phyloP scores from a whole-genome alignment of 2,797 vertebrate genomes.

The Micropoecilia bifurca region DNA sequence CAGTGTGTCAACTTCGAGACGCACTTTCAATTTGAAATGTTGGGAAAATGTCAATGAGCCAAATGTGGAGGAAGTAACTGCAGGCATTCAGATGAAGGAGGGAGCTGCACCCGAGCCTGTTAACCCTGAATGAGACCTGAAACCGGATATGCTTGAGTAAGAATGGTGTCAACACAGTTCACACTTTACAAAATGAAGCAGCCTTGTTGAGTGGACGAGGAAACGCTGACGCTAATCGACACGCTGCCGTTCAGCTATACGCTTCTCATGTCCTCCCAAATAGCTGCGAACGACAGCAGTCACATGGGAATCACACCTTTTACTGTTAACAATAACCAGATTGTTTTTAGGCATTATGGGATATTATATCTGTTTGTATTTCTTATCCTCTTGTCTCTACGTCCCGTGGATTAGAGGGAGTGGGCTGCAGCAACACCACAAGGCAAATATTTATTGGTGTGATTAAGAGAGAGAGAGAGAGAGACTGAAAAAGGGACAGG shows the following conservation, averaged over 20 bases:
- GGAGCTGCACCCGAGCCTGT: slow-evolving; percentile 14
- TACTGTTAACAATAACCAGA: slow-evolving; percentile 1
- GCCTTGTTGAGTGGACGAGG: slow-evolving; percentile 12
- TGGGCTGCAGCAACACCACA: slow-evolving; percentile 19
- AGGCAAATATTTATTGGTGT: slow-evolving; percentile 68
- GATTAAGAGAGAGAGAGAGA: slow-evolving; percentile 36
- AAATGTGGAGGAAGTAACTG: slow-evolving; percentile 6
- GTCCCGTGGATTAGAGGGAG: slow-evolving; percentile 18
- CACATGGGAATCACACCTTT: slow-evolving; percentile 8
- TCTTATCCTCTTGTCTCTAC: slow-evolving; percentile 9
- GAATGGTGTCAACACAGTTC: slow-evolving; percentile 33
- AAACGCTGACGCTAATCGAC: slow-evolving; percentile 19
- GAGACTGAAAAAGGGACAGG: slow-evolving; percentile 14
- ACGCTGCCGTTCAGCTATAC: neutral
- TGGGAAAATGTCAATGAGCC: neutral
- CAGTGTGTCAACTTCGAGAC: neutral
- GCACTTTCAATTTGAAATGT: neutral
- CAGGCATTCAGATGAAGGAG: slow-evolving; percentile 27
- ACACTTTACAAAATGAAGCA: slow-evolving; percentile 24
- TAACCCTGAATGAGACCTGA: slow-evolving; percentile 35
- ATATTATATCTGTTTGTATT: neutral
- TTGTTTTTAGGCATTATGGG: neutral
- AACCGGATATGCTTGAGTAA: slow-evolving; percentile 38
- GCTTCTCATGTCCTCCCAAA: neutral
- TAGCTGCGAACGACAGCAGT: neutral